Evolutionary conservation across 2,113 vertebrate genomes (phyloP).

Genomic region (Lathamus discolor): DNA sequence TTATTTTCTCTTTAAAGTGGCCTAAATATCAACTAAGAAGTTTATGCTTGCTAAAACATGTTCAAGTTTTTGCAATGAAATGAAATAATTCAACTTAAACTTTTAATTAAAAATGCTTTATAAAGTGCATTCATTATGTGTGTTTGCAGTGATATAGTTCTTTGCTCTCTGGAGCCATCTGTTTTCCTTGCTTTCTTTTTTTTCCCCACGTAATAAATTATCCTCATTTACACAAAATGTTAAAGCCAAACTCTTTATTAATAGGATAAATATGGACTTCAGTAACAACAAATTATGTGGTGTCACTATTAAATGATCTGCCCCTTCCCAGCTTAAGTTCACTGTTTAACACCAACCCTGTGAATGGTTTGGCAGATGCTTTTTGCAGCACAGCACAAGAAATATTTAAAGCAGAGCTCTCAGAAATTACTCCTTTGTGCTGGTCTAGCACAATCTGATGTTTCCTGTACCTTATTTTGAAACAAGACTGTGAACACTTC

Average conservation of each 20-base stretch:
- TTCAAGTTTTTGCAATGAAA: not conserved
- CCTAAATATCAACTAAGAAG: slow-evolving; percentile 38
- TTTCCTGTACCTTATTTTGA: not conserved
- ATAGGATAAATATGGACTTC: slow-evolving; percentile 51
- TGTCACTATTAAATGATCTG: slow-evolving; percentile 16
- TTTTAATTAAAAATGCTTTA: slow-evolving; percentile 62
- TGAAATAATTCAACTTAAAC: slow-evolving; percentile 26
- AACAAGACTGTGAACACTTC: not conserved
- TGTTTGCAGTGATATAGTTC: slow-evolving; percentile 63
- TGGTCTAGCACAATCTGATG: not conserved
- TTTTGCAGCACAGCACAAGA: not conserved
- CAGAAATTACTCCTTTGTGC: not conserved
- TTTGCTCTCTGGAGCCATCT: slow-evolving; percentile 42
- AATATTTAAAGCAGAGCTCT: not conserved
- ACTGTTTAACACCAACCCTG: not conserved
- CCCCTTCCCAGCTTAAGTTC: slow-evolving; percentile 3
- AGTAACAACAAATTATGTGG: slow-evolving; percentile 43
- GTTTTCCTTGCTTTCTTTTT: slow-evolving; percentile 56
- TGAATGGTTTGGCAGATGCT: not conserved
- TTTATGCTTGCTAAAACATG: not conserved
- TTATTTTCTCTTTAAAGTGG: slow-evolving; percentile 4
- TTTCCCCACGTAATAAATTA: slow-evolving; percentile 20
- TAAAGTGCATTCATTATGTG: slow-evolving; percentile 56
- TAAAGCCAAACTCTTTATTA: slow-evolving; percentile 40
- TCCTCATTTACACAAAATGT: slow-evolving; percentile 60